A percentile compares a stretch with the other conserved stretches of the same genome.
Conservation (phyloP, 2,113 vertebrate genomes). For the Henicopernis longicauda region DNA sequence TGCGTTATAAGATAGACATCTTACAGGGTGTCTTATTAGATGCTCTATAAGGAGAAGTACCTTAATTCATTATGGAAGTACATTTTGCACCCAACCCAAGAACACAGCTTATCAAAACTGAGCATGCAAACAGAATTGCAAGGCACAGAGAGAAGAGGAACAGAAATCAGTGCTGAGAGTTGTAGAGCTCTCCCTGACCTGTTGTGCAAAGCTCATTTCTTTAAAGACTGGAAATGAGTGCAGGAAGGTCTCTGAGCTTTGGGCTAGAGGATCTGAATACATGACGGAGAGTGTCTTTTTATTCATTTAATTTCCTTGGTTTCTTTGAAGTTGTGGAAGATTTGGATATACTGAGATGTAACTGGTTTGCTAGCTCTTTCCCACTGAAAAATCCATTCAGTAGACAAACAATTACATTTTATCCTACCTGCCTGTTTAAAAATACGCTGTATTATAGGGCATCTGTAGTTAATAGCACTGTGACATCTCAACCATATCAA, state of each 20-base stretch:
- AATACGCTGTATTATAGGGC: neutral
- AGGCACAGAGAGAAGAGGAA: neutral
- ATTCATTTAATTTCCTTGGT: neutral
- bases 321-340: neutral
- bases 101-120: neutral
- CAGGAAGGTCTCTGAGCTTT: neutral
- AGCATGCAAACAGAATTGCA: neutral
- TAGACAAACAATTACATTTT: neutral
- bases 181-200: neutral
- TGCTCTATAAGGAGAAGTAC: neutral
- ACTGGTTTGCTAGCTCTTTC: neutral
- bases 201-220: neutral
- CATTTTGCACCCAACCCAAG: neutral
- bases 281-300: neutral
- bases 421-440: neutral
- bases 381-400: neutral
- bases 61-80: neutral
- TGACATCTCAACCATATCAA: neutral
- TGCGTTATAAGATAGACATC: neutral
- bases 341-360: neutral
- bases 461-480: neutral
- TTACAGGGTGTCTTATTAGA: neutral
- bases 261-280: neutral
- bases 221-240: neutral
- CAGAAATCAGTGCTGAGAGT: neutral